These are phyloP conservation scores for Himalopsyche japonica DNA, from an alignment of 2,888 invertebrate species.

Conservation along the genomic window DNA sequence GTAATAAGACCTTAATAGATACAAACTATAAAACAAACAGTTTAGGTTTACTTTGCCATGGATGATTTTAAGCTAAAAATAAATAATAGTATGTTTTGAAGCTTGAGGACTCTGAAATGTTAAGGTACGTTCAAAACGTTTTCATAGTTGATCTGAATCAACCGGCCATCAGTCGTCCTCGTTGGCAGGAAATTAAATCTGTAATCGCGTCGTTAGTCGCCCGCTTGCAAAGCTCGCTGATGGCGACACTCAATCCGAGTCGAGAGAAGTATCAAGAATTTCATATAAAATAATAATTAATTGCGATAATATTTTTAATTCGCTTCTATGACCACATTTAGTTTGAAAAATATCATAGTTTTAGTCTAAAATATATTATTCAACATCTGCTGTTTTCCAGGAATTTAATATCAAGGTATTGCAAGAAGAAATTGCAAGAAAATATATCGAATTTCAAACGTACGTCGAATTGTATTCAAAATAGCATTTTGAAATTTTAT, in stretches of 20 bases:
- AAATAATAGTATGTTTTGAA: neutral
- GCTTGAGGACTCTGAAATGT: neutral
- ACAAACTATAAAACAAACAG: no score
- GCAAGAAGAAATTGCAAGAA: no score
- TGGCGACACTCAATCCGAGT: neutral
- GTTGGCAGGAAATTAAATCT: slow-evolving; percentile 35
- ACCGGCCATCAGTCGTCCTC: slow-evolving; percentile 26
- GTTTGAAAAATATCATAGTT: no score
- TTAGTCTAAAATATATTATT: no score
- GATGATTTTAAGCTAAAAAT: no score
- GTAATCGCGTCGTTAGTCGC: slow-evolving; percentile 25
- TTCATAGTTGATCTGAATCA: slow-evolving; percentile 31
- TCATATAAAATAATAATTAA: neutral
- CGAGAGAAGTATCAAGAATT: neutral
- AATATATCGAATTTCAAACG: no score
- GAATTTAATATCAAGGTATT: no score
- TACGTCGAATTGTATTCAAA: no score
- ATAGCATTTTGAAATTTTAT: no score
- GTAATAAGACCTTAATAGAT: no score
- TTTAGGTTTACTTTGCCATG: no score
- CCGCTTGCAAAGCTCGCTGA: neutral
- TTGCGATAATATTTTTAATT: neutral
- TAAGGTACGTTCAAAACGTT: neutral
- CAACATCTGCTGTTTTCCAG: no score
- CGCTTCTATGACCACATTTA: neutral